A percentile compares a stretch with the other conserved stretches of the same genome.
Evolutionary conservation across 2,888 invertebrate genomes (phyloP).

Genomic region (Lithodes maja): DNA sequence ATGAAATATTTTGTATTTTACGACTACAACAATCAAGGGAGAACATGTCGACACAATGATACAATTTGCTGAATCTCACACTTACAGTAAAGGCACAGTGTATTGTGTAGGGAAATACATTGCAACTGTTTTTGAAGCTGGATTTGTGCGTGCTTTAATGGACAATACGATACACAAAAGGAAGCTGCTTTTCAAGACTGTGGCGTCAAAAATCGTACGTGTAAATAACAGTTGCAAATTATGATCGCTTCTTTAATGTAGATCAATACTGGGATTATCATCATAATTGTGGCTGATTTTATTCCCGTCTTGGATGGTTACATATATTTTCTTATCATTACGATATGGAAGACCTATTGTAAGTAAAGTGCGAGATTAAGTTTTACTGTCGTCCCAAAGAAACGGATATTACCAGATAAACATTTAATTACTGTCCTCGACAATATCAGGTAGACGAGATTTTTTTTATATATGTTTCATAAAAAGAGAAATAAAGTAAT

Average conservation of each 20-base stretch:
- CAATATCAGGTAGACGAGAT: no score
- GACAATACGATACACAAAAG: no score
- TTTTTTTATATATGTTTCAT: no score
- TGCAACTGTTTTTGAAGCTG: not conserved
- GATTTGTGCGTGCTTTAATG: no score
- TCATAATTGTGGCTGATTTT: not conserved
- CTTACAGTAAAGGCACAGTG: not conserved
- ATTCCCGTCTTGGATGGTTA: not conserved
- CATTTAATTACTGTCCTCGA: no score
- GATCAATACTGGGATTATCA: not conserved
- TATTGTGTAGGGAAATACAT: not conserved
- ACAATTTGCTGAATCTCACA: not conserved
- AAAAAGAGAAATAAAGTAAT: no score
- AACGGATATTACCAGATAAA: not conserved
- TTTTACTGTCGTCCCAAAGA: not conserved
- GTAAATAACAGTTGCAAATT: not conserved
- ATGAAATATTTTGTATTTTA: no score
- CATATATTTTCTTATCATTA: not conserved
- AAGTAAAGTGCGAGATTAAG: not conserved
- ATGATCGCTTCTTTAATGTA: not conserved
- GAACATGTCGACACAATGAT: not conserved
- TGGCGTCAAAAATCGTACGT: not conserved
- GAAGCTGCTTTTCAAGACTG: no score
- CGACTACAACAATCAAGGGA: no score
- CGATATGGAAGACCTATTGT: not conserved